phyloP scores from a whole-genome alignment of 2,888 invertebrate species.

The Pachydiplax longipennis region DNA sequence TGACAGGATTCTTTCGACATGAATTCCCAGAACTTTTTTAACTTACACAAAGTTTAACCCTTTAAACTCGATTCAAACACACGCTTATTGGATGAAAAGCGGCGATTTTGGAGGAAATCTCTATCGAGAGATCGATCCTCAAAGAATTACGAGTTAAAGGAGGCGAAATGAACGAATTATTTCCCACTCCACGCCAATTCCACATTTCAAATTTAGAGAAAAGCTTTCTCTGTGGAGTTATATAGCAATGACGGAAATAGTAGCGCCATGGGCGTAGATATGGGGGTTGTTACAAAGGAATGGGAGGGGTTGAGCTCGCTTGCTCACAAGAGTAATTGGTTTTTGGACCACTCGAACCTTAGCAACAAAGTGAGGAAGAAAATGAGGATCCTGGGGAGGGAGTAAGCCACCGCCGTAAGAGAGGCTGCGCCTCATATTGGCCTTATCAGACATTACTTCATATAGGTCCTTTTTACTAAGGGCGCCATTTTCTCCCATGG shows the following conservation, averaged over 20 bases:
- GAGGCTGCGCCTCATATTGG: background rate
- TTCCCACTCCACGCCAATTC: background rate
- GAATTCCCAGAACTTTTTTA: no score
- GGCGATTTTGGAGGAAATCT: no score
- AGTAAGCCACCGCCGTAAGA: background rate
- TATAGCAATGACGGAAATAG: constrained; percentile 8
- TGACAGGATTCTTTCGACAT: no score
- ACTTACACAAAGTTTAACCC: no score
- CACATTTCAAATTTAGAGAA: constrained; percentile 14
- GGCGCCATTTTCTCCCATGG: constrained; percentile 35
- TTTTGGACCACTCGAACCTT: constrained; percentile 33
- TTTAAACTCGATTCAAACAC: no score
- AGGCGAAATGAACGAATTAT: no score
- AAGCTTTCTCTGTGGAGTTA: background rate
- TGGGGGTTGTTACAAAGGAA: background rate
- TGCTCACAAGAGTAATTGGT: constrained; percentile 40
- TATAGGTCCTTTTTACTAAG: background rate
- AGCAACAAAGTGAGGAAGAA: constrained; percentile 37
- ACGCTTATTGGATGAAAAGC: no score
- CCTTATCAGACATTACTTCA: constrained; percentile 35
- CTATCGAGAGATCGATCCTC: no score
- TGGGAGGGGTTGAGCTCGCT: background rate
- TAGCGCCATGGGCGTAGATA: background rate
- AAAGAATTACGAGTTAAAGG: no score
- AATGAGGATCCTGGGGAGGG: background rate